Percentiles rank a stretch among this genome's conserved stretches.
These are phyloP conservation scores for Nezara viridula DNA, from an alignment of 2,888 invertebrate species.

Conservation along the genomic window DNA sequence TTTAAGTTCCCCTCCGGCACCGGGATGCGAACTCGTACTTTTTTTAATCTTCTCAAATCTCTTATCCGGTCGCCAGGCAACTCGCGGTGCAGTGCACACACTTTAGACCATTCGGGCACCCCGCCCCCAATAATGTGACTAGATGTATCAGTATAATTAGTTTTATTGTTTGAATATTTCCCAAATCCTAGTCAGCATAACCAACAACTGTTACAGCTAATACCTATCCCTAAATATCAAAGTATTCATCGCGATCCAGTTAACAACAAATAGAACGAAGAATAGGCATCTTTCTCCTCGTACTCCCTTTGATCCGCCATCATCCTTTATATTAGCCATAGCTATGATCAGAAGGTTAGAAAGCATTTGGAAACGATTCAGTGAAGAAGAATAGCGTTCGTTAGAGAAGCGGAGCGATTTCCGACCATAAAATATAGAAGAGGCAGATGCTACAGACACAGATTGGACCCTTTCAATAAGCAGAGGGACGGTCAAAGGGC, in stretches of 20 bases:
- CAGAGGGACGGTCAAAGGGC: background rate
- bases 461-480: slow-evolving; percentile 46
- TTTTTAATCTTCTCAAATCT: too few species aligned
- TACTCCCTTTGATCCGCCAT: background rate
- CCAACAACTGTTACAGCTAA: background rate
- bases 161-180: too few species aligned
- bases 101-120: too few species aligned
- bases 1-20: too few species aligned
- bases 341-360: background rate
- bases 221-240: background rate
- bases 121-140: too few species aligned
- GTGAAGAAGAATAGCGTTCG: slow-evolving; percentile 24
- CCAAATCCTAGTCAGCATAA: background rate
- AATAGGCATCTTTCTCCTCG: background rate
- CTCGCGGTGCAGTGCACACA: too few species aligned
- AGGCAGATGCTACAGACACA: background rate
- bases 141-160: too few species aligned
- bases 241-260: background rate
- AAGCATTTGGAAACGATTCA: slow-evolving; percentile 44
- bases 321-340: background rate
- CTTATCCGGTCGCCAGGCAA: too few species aligned
- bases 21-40: too few species aligned
- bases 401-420: background rate
- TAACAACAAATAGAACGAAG: background rate
- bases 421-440: slow-evolving; percentile 22